Conservation (phyloP, 2,888 invertebrate species). For the Crocallis elinguaria region DNA sequence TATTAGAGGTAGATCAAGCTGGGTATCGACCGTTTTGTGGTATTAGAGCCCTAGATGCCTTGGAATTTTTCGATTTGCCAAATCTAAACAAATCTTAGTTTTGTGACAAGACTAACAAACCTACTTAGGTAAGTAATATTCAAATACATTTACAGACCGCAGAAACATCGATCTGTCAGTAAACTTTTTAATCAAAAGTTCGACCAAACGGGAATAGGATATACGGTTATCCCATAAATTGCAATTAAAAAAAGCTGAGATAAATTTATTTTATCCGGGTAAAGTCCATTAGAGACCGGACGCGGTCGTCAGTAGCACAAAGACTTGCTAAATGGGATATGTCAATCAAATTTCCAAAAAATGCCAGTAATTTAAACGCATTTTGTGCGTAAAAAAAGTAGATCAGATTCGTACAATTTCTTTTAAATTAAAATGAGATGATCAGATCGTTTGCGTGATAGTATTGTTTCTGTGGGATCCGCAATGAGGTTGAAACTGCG, state of each 20-base stretch:
- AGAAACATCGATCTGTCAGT: neutral
- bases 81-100: too few species aligned
- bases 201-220: neutral
- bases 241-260: constrained; percentile 3
- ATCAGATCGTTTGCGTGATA: too few species aligned
- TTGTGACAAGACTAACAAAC: too few species aligned
- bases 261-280: constrained; percentile 4
- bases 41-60: too few species aligned
- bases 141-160: neutral
- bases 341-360: constrained; percentile 28
- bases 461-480: too few species aligned
- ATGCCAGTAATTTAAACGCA: neutral
- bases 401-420: neutral
- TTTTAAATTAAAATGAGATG: too few species aligned
- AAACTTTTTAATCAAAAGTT: neutral
- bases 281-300: constrained; percentile 23
- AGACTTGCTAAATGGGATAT: constrained; percentile 22
- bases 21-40: too few species aligned
- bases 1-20: too few species aligned
- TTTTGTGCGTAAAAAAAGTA: neutral
- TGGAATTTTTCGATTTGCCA: too few species aligned
- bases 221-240: neutral
- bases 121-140: too few species aligned
- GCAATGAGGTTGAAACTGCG: too few species aligned
- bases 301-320: constrained; percentile 14